A percentile compares a stretch with the other conserved stretches of the same genome.
These are phyloP conservation scores for Drosophila demipolita DNA, from an alignment of 2,888 invertebrate species.

Conservation along the genomic window DNA sequence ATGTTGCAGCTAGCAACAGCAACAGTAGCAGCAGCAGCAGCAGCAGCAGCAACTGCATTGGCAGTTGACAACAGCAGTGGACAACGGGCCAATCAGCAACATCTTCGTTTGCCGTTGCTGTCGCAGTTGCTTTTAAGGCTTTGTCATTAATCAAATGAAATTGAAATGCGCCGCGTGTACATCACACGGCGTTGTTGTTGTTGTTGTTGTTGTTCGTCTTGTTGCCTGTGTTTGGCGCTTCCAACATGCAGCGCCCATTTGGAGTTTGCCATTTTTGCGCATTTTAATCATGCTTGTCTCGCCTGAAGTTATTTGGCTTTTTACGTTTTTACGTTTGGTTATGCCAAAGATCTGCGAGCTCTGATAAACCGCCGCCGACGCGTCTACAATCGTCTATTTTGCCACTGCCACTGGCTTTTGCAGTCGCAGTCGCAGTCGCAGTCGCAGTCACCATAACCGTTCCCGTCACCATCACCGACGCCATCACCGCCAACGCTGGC, in stretches of 20 bases:
- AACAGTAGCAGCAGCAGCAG: constrained; percentile 32
- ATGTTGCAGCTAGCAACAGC: constrained; percentile 45
- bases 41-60: constrained; percentile 39
- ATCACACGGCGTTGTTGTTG: constrained; percentile 64
- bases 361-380: constrained; percentile 66
- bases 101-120: constrained; percentile 65
- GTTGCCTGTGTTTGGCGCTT: constrained; percentile 55
- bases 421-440: background rate
- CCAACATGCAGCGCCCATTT: constrained; percentile 77
- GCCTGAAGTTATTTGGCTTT: constrained; percentile 77
- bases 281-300: constrained; percentile 80
- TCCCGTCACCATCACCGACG: background rate
- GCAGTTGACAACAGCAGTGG: constrained; percentile 51
- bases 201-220: constrained; percentile 34
- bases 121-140: constrained; percentile 74
- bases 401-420: constrained; percentile 28
- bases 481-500: constrained; percentile 31
- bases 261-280: constrained; percentile 78
- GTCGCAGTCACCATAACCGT: background rate
- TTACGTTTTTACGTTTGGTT: constrained; percentile 60
- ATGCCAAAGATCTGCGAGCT: constrained; percentile 67
- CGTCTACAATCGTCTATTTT: constrained; percentile 35
- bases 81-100: constrained; percentile 76
- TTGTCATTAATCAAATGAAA: constrained; percentile 81
- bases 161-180: constrained; percentile 81